Percentiles rank a stretch among this genome's conserved stretches.
These are phyloP conservation scores for Cephalopachus bancanus DNA, from an alignment of 2,797 vertebrate species.

Conservation along the genomic window DNA sequence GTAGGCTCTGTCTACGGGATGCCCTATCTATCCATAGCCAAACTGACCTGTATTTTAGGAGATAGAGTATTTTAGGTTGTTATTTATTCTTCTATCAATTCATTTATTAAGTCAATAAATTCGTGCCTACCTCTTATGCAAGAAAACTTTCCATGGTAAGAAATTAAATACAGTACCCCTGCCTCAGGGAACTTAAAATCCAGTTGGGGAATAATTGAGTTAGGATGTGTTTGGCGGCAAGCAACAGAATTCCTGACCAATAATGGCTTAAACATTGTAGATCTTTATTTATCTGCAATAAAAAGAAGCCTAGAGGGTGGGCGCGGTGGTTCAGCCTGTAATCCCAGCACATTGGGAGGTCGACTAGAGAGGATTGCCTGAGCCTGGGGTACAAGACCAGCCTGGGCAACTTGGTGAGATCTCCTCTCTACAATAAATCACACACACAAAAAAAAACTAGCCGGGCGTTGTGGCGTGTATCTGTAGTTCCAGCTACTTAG, in stretches of 20 bases:
- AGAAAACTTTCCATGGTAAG: not conserved
- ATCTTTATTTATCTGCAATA: not conserved
- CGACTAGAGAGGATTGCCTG: too few relatives aligned
- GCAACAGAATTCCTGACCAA: not conserved
- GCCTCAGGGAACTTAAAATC: not conserved
- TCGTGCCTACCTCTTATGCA: not conserved
- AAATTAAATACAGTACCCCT: not conserved
- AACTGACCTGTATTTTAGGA: not conserved
- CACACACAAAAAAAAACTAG: too few relatives aligned
- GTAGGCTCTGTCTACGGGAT: not conserved
- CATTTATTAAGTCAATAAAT: not conserved
- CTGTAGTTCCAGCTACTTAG: too few relatives aligned
- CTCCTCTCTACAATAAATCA: too few relatives aligned
- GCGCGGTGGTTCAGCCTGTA: too few relatives aligned
- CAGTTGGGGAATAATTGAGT: not conserved
- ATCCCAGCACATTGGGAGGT: too few relatives aligned
- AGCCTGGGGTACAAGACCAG: too few relatives aligned
- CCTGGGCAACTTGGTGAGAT: too few relatives aligned
- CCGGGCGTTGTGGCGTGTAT: too few relatives aligned
- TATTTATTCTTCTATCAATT: not conserved
- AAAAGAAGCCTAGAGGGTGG: not conserved
- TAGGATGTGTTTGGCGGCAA: not conserved
- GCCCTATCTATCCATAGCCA: not conserved
- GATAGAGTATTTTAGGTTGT: not conserved
- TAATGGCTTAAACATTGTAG: not conserved